phyloP scores from a whole-genome alignment of 2,113 vertebrate genomes.

The Elephas maximus region DNA sequence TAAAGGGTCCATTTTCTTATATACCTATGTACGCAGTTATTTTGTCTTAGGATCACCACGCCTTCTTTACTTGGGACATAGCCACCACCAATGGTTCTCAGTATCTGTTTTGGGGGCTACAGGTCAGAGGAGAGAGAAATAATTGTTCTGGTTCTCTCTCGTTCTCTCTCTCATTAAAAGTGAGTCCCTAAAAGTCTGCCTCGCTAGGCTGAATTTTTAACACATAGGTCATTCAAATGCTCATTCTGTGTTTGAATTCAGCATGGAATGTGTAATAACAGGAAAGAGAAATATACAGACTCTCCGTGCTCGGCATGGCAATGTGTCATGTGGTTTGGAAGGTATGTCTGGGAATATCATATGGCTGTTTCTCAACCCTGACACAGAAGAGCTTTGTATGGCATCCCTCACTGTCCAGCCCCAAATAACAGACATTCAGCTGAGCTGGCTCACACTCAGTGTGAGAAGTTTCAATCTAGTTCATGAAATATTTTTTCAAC shows the following conservation, averaged over 20 bases:
- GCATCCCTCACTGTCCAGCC: slow-evolving; percentile 82
- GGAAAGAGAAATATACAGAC: slow-evolving; percentile 91
- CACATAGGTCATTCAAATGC: slow-evolving; percentile 78
- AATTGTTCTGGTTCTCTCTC: not conserved
- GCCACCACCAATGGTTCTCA: not conserved
- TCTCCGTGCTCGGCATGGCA: slow-evolving; percentile 88
- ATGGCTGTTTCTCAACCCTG: slow-evolving; percentile 87
- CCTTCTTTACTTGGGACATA: not conserved
- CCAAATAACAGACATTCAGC: slow-evolving; percentile 78
- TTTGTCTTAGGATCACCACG: not conserved
- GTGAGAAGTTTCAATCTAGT: slow-evolving; percentile 81
- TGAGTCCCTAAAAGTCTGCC: slow-evolving; percentile 66
- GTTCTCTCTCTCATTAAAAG: slow-evolving; percentile 44
- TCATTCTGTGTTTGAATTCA: slow-evolving; percentile 83
- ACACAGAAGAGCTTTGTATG: slow-evolving; percentile 90
- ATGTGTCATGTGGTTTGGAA: slow-evolving; percentile 88
- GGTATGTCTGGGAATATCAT: slow-evolving; percentile 91
- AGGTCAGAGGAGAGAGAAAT: not conserved
- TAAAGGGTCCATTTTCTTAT: not conserved
- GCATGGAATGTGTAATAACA: slow-evolving; percentile 90
- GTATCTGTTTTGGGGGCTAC: not conserved
- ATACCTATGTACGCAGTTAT: not conserved
- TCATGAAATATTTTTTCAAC: slow-evolving; percentile 82
- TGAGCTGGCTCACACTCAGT: slow-evolving; percentile 75
- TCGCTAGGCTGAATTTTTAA: slow-evolving; percentile 75